Base-by-base conservation (phyloP, 2,797 vertebrate species). In the Spheniscus humboldti region DNA sequence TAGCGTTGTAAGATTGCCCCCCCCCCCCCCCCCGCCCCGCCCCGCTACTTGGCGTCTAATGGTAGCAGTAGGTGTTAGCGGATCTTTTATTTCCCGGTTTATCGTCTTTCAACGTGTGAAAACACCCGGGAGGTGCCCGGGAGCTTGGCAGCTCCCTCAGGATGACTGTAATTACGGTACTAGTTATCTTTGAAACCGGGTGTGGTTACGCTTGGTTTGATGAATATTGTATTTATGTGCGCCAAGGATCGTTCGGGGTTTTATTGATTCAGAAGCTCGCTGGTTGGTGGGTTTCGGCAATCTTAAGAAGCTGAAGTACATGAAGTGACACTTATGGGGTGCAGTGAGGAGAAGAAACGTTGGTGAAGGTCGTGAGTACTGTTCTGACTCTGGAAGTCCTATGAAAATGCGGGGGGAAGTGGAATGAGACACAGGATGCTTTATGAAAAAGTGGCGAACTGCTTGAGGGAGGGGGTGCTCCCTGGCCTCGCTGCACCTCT, bases 181-280 rank as follows among this genome's bases (percentile, higher is more conserved):
- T 28, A 6, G 2, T 28, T 43, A 1, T n/a, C 9, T 67, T 55
- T 18, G 23, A 50, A 56, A 5, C 2, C 2, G 5, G 1, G 0
- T 50, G 2, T 5, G 1, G 3, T 45, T 69, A 4, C 0, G 0
- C 1, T 31, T 31, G 1, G 1, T 41, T 76, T 83, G 13, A 6
- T 15, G 1, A 28, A 1, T 30, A 3, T 11, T 27, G 7, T 15
- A 1, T 39, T 63, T 1, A 7, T 2, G 4, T 43, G 5, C 0
- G 0, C 7, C 8, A 33, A 11, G 7, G 3, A 0, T 18, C 3
- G 0, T 1, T 57, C 0, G 0, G 6, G 2, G 1, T 17, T 14
- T 45, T 76, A 23, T 33, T 28, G 2, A 1, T 23, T 50, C 2
- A 9, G 11, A 13, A 31, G 2, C 1, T 59, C 3, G 6, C 1